Base-by-base conservation (phyloP, 2,888 invertebrate genomes). In the Pheosia tremula region DNA sequence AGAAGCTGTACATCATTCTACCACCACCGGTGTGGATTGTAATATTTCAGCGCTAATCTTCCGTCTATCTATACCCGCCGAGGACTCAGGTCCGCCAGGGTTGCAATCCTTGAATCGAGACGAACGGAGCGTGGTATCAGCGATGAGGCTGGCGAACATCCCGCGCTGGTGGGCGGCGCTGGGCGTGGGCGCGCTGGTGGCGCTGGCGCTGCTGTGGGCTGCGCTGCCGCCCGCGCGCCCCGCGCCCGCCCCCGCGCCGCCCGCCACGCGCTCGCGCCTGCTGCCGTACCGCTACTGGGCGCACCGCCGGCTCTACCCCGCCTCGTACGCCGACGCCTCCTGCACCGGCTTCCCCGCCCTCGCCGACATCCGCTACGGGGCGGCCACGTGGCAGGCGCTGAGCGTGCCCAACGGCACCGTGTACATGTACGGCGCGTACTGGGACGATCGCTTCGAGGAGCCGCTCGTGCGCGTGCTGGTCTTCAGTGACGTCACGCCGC, bases 111-210 rank as follows among this genome's bases (percentile, higher is more conserved):
- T 2, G 41, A 8, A 41, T 41, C 8, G 8, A 41, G 5, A 5
- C 4, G 2, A 8, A 41, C 41, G 41, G 41, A 41, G 8, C 41
- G 41, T 8, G 45, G 10, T 45, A 9, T 10, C 45, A 11, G 9
- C 45, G 9, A 45, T 45, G 45, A 45, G 45, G 45, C 45, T 45
- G 11, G 4, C 45, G 45, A 45, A 10, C 45, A 10, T 53, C 53
- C 53, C 53, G 24, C 53, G 24, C 24, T 13, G n/a, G 53, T 37
- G 53, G 37, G 37, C 45, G 45, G 45, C 10, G 45, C 45, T 90
- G 93, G 56, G 95, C 95, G 69, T 93, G 94, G 67, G 87, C 94
- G 60, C 95, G 94, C 11, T 98, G 98, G 89, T 92, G 88, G 71
- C 76, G 94, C 59, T 91, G 95, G 45, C 11, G 10, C 45, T 45